Evolutionary conservation across 1,140 invertebrate genomes (phyloP).

Genomic region (Wiebesia pumilae): DNA sequence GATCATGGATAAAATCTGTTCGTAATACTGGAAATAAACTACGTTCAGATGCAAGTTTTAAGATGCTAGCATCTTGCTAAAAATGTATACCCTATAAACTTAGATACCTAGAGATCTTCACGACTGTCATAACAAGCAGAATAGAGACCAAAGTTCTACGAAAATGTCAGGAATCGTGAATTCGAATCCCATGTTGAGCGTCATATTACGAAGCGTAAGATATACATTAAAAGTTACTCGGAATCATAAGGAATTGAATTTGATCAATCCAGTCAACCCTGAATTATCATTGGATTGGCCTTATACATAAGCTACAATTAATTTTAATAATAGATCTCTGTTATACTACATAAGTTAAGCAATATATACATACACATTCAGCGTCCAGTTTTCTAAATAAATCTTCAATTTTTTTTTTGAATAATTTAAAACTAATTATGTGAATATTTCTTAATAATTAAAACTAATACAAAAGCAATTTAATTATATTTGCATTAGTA

Average conservation of each 20-base stretch:
- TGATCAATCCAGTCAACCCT: background rate
- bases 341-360: no score
- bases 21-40: no score
- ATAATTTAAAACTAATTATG: no score
- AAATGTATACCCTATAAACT: background rate
- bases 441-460: no score
- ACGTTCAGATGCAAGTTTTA: background rate
- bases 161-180: background rate
- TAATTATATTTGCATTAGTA: no score
- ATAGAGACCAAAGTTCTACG: background rate
- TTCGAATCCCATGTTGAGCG: background rate
- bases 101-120: background rate
- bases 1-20: no score
- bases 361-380: no score
- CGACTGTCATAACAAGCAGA: background rate
- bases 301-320: background rate
- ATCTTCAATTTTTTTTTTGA: no score
- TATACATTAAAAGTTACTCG: background rate
- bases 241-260: background rate
- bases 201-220: background rate
- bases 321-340: background rate
- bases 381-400: no score
- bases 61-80: background rate
- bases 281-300: background rate
- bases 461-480: no score